A percentile compares a stretch with the other conserved stretches of the same genome.
Evolutionary conservation across 1,140 invertebrate genomes (phyloP).

Genomic region (Drosophila nikananu): DNA sequence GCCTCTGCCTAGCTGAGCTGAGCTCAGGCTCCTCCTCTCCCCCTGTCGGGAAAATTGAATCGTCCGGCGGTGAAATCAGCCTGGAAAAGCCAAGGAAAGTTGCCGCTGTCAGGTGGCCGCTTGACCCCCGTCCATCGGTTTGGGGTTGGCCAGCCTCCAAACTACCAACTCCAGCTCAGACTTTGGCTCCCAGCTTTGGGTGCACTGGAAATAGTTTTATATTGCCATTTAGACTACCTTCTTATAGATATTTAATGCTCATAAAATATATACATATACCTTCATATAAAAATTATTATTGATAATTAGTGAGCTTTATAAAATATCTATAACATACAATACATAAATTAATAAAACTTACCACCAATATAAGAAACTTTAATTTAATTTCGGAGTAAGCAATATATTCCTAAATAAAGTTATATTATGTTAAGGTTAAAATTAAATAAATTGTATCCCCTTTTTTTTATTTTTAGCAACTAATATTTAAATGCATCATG

Average conservation of each 20-base stretch:
- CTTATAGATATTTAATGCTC: background rate
- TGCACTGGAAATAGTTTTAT: background rate
- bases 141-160: conserved; percentile 29
- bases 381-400: no score
- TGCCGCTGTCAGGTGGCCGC: conserved; percentile 44
- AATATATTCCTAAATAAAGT: no score
- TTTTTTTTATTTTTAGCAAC: no score
- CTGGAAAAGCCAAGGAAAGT: conserved; percentile 61
- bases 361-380: no score
- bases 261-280: background rate
- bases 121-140: conserved; percentile 26
- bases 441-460: no score
- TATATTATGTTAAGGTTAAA: no score
- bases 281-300: no score
- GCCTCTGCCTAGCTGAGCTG: background rate
- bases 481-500: no score
- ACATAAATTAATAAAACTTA: background rate
- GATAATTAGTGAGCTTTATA: no score
- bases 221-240: background rate
- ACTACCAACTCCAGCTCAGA: conserved; percentile 1
- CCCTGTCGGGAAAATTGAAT: conserved; percentile 46
- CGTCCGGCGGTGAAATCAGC: conserved; percentile 70
- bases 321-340: no score
- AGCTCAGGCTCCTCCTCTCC: background rate
- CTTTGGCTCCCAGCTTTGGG: conserved; percentile 5